Evolutionary conservation across 2,113 vertebrate genomes (phyloP), one percentile per base, ranked within the genome.

Genomic region (Ictalurus punctatus): DNA sequence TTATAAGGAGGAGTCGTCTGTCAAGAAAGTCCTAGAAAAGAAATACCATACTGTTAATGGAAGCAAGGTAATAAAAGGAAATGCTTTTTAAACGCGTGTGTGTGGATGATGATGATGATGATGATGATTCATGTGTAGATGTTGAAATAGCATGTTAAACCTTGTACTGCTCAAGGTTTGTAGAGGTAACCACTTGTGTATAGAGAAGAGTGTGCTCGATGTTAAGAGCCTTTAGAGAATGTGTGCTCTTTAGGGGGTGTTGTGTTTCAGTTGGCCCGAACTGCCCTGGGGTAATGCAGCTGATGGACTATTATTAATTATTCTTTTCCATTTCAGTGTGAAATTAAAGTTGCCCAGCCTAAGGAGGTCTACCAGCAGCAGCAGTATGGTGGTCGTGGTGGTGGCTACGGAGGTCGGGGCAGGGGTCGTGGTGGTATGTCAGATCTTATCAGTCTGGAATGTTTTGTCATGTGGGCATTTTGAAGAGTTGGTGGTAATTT

Each of bases 351-450:
- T 87, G 98, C 98, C 86, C 98, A 99, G 93, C 98, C 98, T 89
- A 99, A 99, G 96, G 98, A 99, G 93, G 98, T 99, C 71, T 99
- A 99, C 94, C 98, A 99, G 95, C 98, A 99, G 93, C 98, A 99
- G 93, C 98, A 99, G 95, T 99, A 96, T 84, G 97, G 98, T 52
- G 97, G 97, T 79, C 97, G 98, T 16, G 88, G 91, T 23, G 88
- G 91, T 4, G 56, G 91, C 5, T 92, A 67, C 4, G 95, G 96
- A 59, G 96, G 96, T 86, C 94, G 95, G 71, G 96, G 97, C 86
- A 96, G 97, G 89, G 97, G 96, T 65, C 97, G 98, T 93, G 97
- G 97, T 90, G 97, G 97, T 95, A 93, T 94, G 94, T 84, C 13
- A 30, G 6, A 52, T 14, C 2, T 84, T 14, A 1, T 52, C n/a